Base-by-base conservation (phyloP, 2,113 vertebrate species). In the Halichoerus grypus region DNA sequence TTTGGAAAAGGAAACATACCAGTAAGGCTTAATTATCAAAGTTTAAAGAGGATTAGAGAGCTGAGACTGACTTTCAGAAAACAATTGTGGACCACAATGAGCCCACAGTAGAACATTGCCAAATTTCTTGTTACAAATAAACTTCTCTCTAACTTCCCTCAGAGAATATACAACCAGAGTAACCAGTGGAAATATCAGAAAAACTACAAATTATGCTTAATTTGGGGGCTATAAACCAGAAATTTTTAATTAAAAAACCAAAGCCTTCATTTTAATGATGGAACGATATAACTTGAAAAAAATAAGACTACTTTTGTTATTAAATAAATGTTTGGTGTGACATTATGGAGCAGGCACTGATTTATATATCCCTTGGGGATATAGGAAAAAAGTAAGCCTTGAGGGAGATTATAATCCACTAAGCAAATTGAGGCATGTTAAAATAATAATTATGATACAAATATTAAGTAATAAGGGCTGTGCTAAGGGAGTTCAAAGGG, bases 201-300 rank as follows among this genome's bases (percentile, higher is more conserved):
- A 92, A 92, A 74, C 16, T 86, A 3, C 83, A 93, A 95, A 80
- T 82, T 85, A 91, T 89, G 31, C 63, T 96, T 91, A 79, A 53
- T 92, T 57, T 21, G 69, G 89, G 67, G 28, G 77, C 16, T 33
- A 79, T 69, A 96, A 88, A 51, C 42, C 5, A 51, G 16, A 97
- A 86, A 91, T 22, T 88, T 94, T 94, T 79, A 91, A 92, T 91
- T 95, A 84, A 81, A 93, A 95, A 93, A 51, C 18, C 26, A 59
- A 97, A 92, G 9, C 46, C 13, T 71, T 94, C 24, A 26, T 97
- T 91, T 96, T 88, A 91, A 91, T 88, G 19, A 88, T 74, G 42
- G 42, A 74, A 74, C 49, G 28, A 84, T 92, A 36, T 84, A 79
- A 55, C 59, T 59, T 86, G 42, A 96, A 96, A 89, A 49, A 79